These are phyloP conservation scores for Alectura lathami DNA, from an alignment of 2,113 vertebrate species.

Conservation along the genomic window DNA sequence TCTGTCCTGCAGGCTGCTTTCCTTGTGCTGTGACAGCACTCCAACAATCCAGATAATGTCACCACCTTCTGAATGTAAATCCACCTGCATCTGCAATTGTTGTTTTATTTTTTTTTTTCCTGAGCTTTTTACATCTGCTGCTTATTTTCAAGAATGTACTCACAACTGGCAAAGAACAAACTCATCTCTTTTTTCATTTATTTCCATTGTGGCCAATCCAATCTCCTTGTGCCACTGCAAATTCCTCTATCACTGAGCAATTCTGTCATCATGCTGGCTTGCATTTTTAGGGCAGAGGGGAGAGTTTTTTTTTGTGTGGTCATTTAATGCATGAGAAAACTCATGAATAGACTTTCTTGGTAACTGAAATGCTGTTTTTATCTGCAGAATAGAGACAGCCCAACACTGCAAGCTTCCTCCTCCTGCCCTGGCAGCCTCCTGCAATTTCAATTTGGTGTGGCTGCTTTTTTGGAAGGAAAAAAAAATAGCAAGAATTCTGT, in stretches of 20 bases:
- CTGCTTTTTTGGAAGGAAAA: conserved; percentile 29
- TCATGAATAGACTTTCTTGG: conserved; percentile 58
- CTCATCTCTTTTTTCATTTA: neutral
- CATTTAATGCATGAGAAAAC: conserved; percentile 68
- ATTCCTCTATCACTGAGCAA: neutral
- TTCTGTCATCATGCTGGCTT: conserved; percentile 21
- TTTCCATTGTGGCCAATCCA: neutral
- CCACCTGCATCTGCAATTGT: neutral
- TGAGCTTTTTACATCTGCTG: neutral
- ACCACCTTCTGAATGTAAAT: neutral
- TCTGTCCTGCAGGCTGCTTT: neutral
- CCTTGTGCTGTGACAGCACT: neutral
- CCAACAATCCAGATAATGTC: neutral
- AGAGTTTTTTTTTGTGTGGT: conserved; percentile 56
- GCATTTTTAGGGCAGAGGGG: conserved; percentile 20
- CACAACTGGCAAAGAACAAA: neutral
- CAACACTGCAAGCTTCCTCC: conserved; percentile 9
- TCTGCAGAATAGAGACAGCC: conserved; percentile 4
- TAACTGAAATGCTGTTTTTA: conserved; percentile 49
- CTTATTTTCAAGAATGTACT: neutral
- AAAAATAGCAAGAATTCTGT: neutral
- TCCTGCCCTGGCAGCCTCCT: conserved; percentile 24
- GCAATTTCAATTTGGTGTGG: conserved; percentile 41
- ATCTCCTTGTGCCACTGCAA: neutral
- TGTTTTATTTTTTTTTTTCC: neutral